Evolutionary conservation across 1,140 invertebrate species (phyloP).

Genomic region (Brachionus asplanchnoidis): DNA sequence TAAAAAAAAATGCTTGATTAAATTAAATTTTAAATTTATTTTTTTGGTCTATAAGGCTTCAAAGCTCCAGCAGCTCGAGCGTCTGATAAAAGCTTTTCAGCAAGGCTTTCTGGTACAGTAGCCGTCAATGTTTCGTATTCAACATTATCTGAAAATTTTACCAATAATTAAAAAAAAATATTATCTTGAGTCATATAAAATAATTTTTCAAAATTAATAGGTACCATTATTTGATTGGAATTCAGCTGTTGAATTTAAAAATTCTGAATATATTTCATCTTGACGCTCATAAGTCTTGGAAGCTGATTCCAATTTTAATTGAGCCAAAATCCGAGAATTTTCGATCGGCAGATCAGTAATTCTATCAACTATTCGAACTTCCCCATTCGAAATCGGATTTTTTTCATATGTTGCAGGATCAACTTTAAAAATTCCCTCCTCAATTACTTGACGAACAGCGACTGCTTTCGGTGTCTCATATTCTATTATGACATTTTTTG

Average conservation of each 20-base stretch:
- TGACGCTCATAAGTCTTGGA: neutral
- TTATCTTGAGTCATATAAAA: neutral
- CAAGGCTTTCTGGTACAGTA: constrained; percentile 11
- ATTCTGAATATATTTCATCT: neutral
- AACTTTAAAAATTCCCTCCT: constrained; percentile 38
- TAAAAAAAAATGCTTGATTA: neutral
- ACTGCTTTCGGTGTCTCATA: constrained; percentile 39
- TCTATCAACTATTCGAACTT: constrained; percentile 28
- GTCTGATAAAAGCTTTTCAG: constrained; percentile 34
- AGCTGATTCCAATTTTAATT: constrained; percentile 25
- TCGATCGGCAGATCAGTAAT: constrained; percentile 40
- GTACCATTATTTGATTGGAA: neutral
- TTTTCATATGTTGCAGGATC: constrained; percentile 12
- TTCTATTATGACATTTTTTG: constrained; percentile 41
- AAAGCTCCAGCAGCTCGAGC: constrained; percentile 25
- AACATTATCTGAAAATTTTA: constrained; percentile 20
- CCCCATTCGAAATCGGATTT: neutral
- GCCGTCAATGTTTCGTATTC: constrained; percentile 35
- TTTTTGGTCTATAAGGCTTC: neutral
- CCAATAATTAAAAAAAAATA: neutral
- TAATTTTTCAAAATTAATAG: neutral
- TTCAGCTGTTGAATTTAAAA: neutral
- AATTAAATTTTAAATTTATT: neutral
- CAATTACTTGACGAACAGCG: constrained; percentile 31
- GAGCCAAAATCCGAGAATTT: constrained; percentile 17